Conservation (phyloP, 1,140 invertebrate genomes). For the Drepana arcuata region DNA sequence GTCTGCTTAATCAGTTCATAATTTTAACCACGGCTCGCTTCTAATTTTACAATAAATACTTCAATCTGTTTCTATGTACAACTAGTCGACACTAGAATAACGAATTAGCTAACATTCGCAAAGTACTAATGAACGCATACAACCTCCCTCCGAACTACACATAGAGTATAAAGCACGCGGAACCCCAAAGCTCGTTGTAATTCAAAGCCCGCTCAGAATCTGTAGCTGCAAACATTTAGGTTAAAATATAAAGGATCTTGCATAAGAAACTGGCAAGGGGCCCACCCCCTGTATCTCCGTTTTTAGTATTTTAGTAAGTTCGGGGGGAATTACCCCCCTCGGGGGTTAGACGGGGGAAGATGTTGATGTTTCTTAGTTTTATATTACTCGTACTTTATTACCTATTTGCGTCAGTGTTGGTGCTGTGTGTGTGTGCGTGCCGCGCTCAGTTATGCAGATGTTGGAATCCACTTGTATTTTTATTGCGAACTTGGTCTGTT, state of each 20-base stretch:
- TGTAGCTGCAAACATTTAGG: constrained; percentile 57
- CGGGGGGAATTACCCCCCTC: constrained; percentile 50
- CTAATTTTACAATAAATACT: no score
- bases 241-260: constrained; percentile 70
- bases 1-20: no score
- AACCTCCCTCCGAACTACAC: neutral
- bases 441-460: constrained; percentile 52
- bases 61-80: no score
- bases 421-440: constrained; percentile 32
- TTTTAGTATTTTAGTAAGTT: constrained; percentile 72
- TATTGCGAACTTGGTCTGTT: no score
- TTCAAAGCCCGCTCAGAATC: constrained; percentile 18
- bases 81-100: neutral
- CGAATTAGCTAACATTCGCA: neutral
- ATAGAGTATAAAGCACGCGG: neutral
- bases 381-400: constrained; percentile 69
- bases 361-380: constrained; percentile 72
- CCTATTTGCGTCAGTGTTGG: constrained; percentile 61
- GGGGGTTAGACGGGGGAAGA: constrained; percentile 38
- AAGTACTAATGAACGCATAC: neutral
- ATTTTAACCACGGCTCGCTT: no score
- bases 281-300: constrained; percentile 57
- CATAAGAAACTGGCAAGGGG: constrained; percentile 61
- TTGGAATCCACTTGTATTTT: no score
- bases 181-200: constrained; percentile 6